Conservation (phyloP, 2,797 vertebrate species). For the Cheirogaleus major region DNA sequence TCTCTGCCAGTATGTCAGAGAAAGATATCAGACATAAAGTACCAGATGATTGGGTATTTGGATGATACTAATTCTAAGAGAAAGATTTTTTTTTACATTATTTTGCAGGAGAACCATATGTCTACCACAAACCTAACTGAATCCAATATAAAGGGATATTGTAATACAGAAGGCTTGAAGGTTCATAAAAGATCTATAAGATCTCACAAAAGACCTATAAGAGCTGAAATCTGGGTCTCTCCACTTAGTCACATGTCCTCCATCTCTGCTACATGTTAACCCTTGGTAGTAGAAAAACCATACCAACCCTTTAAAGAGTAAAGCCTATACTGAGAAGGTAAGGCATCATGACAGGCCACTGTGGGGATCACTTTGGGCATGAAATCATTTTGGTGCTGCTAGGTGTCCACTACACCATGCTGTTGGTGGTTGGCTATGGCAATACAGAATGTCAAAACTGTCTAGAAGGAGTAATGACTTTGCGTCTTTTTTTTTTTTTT, state of each 20-base stretch:
- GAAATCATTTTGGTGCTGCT: not conserved
- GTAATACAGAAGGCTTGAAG: not conserved
- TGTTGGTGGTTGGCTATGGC: not conserved
- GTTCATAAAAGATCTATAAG: not conserved
- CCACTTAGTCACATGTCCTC: not conserved
- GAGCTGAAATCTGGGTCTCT: not conserved
- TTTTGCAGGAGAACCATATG: not conserved
- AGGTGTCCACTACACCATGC: not conserved
- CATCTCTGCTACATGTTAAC: not conserved
- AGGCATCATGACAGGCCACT: not conserved
- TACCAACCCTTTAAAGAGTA: not conserved
- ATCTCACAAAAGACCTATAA: not conserved
- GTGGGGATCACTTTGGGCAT: not conserved
- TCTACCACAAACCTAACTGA: not conserved
- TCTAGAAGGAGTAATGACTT: constrained; percentile 10
- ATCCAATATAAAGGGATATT: not conserved
- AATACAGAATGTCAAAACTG: not conserved
- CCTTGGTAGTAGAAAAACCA: not conserved
- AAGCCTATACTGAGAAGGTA: not conserved
- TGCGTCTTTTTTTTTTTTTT: not conserved
- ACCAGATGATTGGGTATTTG: not conserved
- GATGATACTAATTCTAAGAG: not conserved
- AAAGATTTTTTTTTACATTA: not conserved
- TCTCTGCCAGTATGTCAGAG: not conserved
- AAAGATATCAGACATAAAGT: not conserved